Conservation (phyloP, 2,888 invertebrate species). For the Nasonovia ribisnigri region DNA sequence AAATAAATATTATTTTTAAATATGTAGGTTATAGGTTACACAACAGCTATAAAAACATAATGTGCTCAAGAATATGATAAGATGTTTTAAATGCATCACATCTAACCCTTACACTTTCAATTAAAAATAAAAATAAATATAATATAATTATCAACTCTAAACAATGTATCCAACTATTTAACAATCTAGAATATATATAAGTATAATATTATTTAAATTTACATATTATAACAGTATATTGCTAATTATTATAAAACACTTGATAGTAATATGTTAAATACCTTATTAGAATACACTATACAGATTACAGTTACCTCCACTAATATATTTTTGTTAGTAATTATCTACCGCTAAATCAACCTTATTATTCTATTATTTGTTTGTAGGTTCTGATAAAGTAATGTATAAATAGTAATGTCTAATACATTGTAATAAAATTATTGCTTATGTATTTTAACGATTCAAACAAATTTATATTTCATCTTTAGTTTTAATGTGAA, state of each 20-base stretch:
- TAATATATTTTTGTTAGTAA: neutral
- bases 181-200: neutral
- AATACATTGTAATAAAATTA: neutral
- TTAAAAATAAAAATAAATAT: neutral
- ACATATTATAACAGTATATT: neutral
- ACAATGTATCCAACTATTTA: neutral
- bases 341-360: neutral
- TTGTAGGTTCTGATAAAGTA: neutral
- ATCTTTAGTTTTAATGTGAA: neutral
- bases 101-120: neutral
- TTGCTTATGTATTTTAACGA: neutral
- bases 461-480: neutral
- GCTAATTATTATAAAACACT: neutral
- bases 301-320: neutral
- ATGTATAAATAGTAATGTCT: neutral
- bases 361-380: neutral
- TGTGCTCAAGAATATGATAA: constrained; percentile 25
- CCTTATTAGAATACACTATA: neutral
- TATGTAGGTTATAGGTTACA: neutral
- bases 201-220: neutral
- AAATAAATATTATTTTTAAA: neutral
- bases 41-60: neutral
- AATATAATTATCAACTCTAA: neutral
- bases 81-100: neutral
- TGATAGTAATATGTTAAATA: neutral